Evolutionary conservation across 2,113 vertebrate species (phyloP), one percentile per base, ranked within the genome.

Genomic region (Bettongia penicillata): DNA sequence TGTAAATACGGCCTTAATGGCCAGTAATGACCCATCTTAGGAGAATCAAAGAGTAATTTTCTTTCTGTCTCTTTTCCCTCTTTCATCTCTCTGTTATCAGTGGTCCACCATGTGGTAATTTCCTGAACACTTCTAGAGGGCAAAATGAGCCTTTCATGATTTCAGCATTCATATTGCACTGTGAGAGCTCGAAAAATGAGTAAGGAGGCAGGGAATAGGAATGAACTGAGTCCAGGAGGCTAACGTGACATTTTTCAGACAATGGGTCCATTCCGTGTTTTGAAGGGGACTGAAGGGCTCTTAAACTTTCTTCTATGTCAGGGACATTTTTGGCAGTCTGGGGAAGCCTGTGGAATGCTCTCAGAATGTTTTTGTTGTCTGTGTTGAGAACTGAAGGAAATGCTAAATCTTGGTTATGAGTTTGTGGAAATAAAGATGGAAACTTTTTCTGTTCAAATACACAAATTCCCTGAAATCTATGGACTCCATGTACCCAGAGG

Each of bases 111-210:
- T 77, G 24, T 94, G 84, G 23, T 49, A 95, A 84, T 90, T 31
- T 90, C 23, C 68, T 48, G 51, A 31, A 12, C 61, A 24, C 22
- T 93, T 95, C 25, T 52, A 90, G 94, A 97, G 53, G 96, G 51
- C 8, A 43, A 52, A 10, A 2, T 9, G 24, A 93, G 12, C 53
- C 49, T 10, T 53, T 37, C n/a, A 94, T 1, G 89, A 84, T 89
- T 92, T 52, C 68, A n/a, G 28, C 47, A 57, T 55, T 51, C 19
- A 16, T 61, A 51, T 37, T 4, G 48, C 0, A 53, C 25, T 25
- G 25, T 52, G 31, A 68, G 52, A 77, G 14, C 48, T 10, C 28
- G 95, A 90, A 92, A 25, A 84, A 3, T 6, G 10, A 7, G 23
- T 90, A 43, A 43, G 43, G 31, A 94, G 14, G 37, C 25, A 61